Evolutionary conservation across 2,797 vertebrate species (phyloP), one percentile per base, ranked within the genome.

Genomic region (Podargus strigoides): DNA sequence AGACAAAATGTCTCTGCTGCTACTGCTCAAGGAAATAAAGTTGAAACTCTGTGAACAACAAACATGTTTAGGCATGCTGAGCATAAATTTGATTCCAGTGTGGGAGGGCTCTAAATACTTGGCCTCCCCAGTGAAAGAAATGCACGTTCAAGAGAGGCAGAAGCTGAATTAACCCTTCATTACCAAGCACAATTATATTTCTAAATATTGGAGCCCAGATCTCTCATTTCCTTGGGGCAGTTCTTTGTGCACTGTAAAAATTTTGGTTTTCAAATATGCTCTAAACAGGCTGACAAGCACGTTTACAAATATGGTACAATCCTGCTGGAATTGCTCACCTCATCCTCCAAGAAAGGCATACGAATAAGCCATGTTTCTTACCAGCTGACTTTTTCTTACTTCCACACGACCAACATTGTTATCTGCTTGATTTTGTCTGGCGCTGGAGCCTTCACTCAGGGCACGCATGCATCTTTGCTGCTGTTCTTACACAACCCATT

Each of bases 91-190:
- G 36, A 55, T 92, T 89, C 82, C 82, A 93, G 66, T 93, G 73
- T 93, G 92, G 95, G 94, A 92, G 90, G 62, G 82, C 53, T 79
- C 55, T 68, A 91, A 95, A 85, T 87, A 91, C 46, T 92, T 95
- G 79, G 93, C 90, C 87, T 94, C 75, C 90, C 89, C 92, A 89
- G 55, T 52, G 82, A 95, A 85, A 91, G 42, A 94, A 95, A 93
- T 50, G 21, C 84, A 89, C 58, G 66, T 42, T 91, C 36, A 68
- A 75, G 47, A 62, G 82, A 85, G 76, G 56, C 84, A 90, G 44
- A 76, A 84, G 59, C 62, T 58, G 75, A 89, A 86, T 95, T 95
- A 97, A 96, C 94, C 73, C 85, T 84, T 87, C 30, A 41, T 59
- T 86, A 70, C 34, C 87, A 87, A 73, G 47, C 42, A 93, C 46